Evolutionary conservation across 2,888 invertebrate genomes (phyloP).

Genomic region (Stenichneumon culpator): DNA sequence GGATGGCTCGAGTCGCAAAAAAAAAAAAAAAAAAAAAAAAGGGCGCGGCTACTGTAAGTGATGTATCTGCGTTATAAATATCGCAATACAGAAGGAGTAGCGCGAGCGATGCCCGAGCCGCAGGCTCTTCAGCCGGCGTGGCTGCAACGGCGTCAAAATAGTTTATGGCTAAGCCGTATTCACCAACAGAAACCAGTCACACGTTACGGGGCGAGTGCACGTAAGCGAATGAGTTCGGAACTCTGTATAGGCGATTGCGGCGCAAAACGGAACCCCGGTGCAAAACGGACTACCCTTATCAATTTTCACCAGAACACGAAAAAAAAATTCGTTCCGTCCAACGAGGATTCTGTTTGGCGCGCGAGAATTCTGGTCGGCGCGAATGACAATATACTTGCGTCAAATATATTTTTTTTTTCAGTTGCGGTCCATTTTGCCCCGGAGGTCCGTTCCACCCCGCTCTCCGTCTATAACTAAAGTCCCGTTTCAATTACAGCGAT

Average conservation of each 20-base stretch:
- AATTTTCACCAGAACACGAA: too few species aligned
- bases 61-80: conserved; percentile 69
- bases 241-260: background rate
- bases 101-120: conserved; percentile 2
- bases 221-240: conserved; percentile 27
- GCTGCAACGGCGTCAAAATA: conserved; percentile 61
- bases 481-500: conserved; percentile 65
- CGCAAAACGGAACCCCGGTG: background rate
- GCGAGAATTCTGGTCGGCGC: too few species aligned
- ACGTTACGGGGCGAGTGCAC: conserved; percentile 8
- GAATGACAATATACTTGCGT: too few species aligned
- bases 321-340: too few species aligned
- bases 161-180: conserved; percentile 63
- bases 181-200: conserved; percentile 31
- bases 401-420: too few species aligned
- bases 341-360: too few species aligned
- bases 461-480: conserved; percentile 23
- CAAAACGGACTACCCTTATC: background rate
- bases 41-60: conserved; percentile 63
- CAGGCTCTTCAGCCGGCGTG: conserved; percentile 11
- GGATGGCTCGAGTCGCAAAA: conserved; percentile 39
- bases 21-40: background rate
- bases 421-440: background rate
- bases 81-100: conserved; percentile 50
- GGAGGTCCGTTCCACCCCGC: background rate